A percentile compares a stretch with the other conserved stretches of the same genome.
Evolutionary conservation across 2,113 vertebrate species (phyloP).

Genomic region (Cathartes aura): DNA sequence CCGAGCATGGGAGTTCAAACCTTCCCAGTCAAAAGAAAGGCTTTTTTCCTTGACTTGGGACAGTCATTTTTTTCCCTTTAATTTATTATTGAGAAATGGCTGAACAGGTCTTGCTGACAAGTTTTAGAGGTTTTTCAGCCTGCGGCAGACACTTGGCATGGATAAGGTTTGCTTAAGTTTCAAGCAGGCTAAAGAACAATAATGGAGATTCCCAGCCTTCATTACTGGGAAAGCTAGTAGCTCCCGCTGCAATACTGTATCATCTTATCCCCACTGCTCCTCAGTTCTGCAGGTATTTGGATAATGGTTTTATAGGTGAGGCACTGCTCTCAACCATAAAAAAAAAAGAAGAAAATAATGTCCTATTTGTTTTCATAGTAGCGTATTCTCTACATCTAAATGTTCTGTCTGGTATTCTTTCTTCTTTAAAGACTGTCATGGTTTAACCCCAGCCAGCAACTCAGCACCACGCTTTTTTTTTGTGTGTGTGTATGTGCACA

Average conservation of each 20-base stretch:
- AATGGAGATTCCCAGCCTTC: not conserved
- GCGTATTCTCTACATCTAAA: not conserved
- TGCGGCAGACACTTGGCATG: not conserved
- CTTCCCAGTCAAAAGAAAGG: not conserved
- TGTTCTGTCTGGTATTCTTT: not conserved
- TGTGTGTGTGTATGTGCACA: not conserved
- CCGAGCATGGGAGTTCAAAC: not conserved
- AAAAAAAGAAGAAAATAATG: not conserved
- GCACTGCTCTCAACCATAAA: not conserved
- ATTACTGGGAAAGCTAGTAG: not conserved
- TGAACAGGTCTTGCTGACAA: not conserved
- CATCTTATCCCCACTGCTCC: not conserved
- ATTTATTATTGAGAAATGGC: not conserved
- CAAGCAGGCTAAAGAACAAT: not conserved
- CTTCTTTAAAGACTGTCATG: not conserved
- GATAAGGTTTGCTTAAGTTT: not conserved
- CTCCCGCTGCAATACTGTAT: not conserved
- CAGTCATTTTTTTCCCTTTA: rapidly evolving
- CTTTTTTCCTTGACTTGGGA: not conserved
- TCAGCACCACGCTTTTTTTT: no score
- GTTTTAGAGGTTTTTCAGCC: not conserved
- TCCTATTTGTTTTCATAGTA: not conserved
- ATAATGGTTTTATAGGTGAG: not conserved
- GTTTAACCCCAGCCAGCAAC: no score
- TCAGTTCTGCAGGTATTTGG: not conserved